phyloP scores from a whole-genome alignment of 2,113 vertebrate genomes.

The Dinomys branickii region DNA sequence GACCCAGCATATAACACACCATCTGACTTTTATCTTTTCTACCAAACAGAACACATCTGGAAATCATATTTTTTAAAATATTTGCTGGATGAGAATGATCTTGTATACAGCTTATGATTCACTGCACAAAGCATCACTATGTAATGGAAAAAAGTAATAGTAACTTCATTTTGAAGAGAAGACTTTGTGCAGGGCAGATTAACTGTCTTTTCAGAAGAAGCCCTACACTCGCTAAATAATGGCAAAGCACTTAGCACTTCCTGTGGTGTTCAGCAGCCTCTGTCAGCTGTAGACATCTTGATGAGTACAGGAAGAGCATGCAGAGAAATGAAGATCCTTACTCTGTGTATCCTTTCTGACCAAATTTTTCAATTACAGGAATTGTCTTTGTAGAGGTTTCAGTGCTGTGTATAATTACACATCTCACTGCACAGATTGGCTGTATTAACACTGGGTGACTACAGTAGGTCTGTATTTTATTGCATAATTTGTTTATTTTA shows the following conservation, averaged over 20 bases:
- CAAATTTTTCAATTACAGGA: constrained; percentile 17
- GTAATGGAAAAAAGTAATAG: constrained; percentile 20
- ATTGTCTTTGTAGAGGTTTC: not conserved
- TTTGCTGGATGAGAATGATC: constrained; percentile 7
- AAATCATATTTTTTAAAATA: constrained; percentile 22
- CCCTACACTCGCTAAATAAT: not conserved
- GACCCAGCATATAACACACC: not conserved
- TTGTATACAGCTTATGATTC: constrained; percentile 31
- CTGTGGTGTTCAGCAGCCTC: not conserved
- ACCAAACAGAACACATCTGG: constrained; percentile 49
- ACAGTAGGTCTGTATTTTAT: not conserved
- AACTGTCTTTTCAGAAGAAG: not conserved
- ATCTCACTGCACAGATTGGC: not conserved
- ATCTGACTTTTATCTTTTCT: not conserved
- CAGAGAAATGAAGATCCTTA: not conserved
- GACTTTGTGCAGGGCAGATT: not conserved
- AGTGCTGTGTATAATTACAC: not conserved
- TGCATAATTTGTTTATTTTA: no score
- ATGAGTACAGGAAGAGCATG: not conserved
- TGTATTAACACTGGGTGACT: constrained; percentile 1
- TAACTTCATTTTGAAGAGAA: constrained; percentile 53
- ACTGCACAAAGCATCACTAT: not conserved
- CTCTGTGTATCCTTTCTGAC: not conserved
- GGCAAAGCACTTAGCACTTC: not conserved
- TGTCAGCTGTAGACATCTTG: not conserved